Conservation (phyloP, 1,140 invertebrate genomes). For the Mya arenaria region DNA sequence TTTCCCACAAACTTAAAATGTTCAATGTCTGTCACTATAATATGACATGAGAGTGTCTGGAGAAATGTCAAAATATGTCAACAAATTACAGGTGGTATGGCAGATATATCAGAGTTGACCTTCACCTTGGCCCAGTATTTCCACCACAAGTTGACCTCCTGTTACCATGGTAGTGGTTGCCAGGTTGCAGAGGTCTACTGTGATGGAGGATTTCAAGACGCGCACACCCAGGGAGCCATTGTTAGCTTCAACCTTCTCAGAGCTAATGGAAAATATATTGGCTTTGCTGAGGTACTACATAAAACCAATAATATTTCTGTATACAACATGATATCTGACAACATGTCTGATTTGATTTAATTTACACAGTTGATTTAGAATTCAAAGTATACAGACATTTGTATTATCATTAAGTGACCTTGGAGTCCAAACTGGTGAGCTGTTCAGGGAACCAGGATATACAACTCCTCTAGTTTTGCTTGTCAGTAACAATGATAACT, state of each 20-base stretch:
- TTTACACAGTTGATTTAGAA: neutral
- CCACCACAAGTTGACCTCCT: slow-evolving; percentile 84
- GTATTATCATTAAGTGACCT: neutral
- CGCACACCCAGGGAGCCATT: slow-evolving; percentile 89
- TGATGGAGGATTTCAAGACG: slow-evolving; percentile 86
- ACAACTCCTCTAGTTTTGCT: no score
- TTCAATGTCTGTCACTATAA: no score
- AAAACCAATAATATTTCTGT: neutral
- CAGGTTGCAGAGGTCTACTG: slow-evolving; percentile 88
- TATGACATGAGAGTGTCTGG: no score
- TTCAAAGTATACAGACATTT: neutral
- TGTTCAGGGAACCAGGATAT: no score
- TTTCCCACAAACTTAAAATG: no score
- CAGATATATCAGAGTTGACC: slow-evolving; percentile 88
- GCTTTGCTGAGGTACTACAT: slow-evolving; percentile 92
- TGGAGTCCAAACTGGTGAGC: no score
- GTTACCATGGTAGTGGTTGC: slow-evolving; percentile 89
- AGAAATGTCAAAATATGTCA: no score
- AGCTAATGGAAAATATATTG: slow-evolving; percentile 89
- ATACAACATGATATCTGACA: neutral
- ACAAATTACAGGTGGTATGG: slow-evolving; percentile 84
- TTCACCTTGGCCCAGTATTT: slow-evolving; percentile 89
- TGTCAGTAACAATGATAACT: no score
- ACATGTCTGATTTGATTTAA: neutral
- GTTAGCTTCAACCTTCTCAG: slow-evolving; percentile 94